These are phyloP conservation scores for Planiliza haematocheilus DNA, from an alignment of 2,113 vertebrate genomes.

Conservation along the genomic window DNA sequence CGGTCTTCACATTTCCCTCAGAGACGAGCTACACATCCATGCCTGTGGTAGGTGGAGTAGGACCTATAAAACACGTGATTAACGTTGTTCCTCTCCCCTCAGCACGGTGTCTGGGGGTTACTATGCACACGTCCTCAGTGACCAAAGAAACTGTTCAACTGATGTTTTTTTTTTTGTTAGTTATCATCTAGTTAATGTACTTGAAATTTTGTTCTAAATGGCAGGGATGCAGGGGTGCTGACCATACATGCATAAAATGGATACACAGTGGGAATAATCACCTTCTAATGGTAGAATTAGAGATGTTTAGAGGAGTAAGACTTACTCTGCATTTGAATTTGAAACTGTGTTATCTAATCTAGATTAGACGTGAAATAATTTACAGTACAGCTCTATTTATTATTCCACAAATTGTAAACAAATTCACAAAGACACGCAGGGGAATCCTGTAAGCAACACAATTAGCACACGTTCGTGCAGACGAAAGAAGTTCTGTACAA, in stretches of 20 bases:
- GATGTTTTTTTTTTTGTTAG: too few species aligned
- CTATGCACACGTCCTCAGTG: too few species aligned
- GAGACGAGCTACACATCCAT: conserved; percentile 91
- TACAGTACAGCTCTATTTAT: not conserved
- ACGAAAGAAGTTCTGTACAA: not conserved
- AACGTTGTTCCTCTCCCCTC: too few species aligned
- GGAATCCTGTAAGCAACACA: not conserved
- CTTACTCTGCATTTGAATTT: not conserved
- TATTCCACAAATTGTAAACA: conserved; percentile 1
- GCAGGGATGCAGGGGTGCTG: too few species aligned
- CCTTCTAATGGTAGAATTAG: not conserved
- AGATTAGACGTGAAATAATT: not conserved
- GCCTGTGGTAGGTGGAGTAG: conserved; percentile 77
- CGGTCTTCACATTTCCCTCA: conserved; percentile 93
- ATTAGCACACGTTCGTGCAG: not conserved
- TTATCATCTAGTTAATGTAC: too few species aligned
- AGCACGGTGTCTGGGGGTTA: too few species aligned
- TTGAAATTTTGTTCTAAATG: too few species aligned
- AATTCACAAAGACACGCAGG: not conserved
- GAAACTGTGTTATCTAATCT: not conserved
- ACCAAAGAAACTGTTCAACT: too few species aligned
- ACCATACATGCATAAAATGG: too few species aligned
- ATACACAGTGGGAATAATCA: not conserved
- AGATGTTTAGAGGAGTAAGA: not conserved
- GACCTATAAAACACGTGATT: too few species aligned